These are phyloP conservation scores for Anas bernieri DNA, from an alignment of 2,797 vertebrate genomes.

Conservation along the genomic window DNA sequence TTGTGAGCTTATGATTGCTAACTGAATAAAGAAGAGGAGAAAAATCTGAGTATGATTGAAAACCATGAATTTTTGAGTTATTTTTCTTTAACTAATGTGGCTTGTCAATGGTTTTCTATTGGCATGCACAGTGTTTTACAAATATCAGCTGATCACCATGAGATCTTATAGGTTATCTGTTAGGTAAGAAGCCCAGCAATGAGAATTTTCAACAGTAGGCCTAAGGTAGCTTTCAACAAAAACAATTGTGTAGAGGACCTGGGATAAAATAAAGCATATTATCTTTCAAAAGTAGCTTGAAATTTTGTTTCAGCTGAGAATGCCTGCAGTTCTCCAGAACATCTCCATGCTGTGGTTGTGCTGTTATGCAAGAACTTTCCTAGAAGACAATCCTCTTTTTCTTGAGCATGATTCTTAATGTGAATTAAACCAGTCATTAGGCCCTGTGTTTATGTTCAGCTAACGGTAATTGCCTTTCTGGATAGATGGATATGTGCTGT, in stretches of 20 bases:
- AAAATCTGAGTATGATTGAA: neutral
- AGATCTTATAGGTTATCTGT: neutral
- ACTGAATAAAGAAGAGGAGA: neutral
- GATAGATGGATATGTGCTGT: neutral
- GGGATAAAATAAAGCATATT: neutral
- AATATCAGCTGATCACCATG: accelerated
- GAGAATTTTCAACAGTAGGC: neutral
- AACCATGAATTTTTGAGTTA: neutral
- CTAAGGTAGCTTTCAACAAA: neutral
- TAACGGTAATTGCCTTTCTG: neutral
- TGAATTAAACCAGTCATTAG: neutral
- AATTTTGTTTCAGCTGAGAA: neutral
- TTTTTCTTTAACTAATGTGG: neutral
- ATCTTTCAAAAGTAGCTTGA: neutral
- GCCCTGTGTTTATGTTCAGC: neutral
- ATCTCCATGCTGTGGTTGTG: neutral
- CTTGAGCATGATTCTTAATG: neutral
- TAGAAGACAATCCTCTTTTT: neutral
- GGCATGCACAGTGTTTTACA: neutral
- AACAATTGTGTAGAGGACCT: neutral
- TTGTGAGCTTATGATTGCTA: neutral
- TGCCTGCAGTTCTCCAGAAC: neutral
- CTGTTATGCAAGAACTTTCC: neutral
- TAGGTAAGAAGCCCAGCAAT: neutral
- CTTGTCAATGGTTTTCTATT: neutral